These are phyloP conservation scores for Scyliorhinus canicula DNA, from an alignment of 2,797 vertebrate genomes.

Conservation along the genomic window DNA sequence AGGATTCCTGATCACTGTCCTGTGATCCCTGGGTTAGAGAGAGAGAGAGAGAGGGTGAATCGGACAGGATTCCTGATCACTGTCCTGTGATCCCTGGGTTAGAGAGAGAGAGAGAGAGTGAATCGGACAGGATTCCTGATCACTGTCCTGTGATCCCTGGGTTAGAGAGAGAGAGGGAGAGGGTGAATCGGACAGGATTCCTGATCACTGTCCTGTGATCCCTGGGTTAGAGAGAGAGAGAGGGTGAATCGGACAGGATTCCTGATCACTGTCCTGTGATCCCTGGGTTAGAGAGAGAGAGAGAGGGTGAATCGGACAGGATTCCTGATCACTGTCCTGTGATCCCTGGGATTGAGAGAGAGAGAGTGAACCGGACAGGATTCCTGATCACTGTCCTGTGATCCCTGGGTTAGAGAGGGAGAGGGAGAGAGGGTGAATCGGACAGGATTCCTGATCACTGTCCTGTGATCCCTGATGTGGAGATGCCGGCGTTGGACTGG, in stretches of 20 bases:
- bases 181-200: background rate
- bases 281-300: background rate
- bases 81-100: background rate
- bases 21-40: too few relatives aligned
- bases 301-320: background rate
- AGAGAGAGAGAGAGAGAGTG: background rate
- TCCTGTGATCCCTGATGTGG: background rate
- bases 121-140: background rate
- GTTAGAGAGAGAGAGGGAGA: background rate
- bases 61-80: too few relatives aligned
- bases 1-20: too few relatives aligned
- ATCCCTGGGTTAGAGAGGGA: background rate
- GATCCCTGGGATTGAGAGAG: background rate
- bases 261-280: background rate
- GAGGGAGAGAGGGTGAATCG: background rate
- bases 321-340: background rate
- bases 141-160: background rate
- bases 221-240: background rate
- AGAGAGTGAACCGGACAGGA: background rate
- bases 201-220: background rate
- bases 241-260: background rate
- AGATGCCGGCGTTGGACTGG: too few relatives aligned
- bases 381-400: too few relatives aligned
- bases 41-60: too few relatives aligned
- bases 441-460: too few relatives aligned